Percentiles rank a stretch among this genome's conserved stretches.
Conservation (phyloP, 2,888 invertebrate species). For the Hyposoter didymator region DNA sequence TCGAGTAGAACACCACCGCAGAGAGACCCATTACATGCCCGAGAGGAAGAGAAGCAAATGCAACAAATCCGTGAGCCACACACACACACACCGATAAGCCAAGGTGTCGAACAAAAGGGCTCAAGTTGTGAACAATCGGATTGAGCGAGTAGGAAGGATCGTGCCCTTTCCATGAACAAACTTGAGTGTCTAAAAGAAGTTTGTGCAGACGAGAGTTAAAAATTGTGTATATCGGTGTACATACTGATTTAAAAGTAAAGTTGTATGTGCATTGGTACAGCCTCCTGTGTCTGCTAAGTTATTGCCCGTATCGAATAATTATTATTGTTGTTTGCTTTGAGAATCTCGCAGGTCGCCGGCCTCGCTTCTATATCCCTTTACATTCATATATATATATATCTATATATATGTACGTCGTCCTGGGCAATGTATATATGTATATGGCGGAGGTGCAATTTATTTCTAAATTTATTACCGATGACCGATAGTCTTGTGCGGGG, state of each 20-base stretch:
- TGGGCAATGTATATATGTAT: conserved; percentile 14
- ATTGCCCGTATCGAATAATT: conserved; percentile 83
- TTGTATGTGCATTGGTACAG: conserved; percentile 57
- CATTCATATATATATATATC: no score
- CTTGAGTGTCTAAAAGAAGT: neutral
- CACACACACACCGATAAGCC: neutral
- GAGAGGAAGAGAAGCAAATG: conserved; percentile 67
- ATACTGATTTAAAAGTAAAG: conserved; percentile 49
- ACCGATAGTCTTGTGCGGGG: conserved; percentile 78
- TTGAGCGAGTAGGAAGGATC: neutral
- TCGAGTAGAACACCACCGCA: conserved; percentile 80
- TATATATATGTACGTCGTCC: conserved; percentile 41
- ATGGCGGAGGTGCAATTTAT: conserved; percentile 79
- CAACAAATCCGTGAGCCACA: neutral
- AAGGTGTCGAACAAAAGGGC: conserved; percentile 3
- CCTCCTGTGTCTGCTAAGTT: conserved; percentile 75
- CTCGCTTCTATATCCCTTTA: conserved; percentile 45
- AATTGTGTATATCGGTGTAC: neutral
- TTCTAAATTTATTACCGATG: conserved; percentile 84
- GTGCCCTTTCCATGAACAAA: neutral
- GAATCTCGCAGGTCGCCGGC: conserved; percentile 73
- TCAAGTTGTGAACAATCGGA: conserved; percentile 1
- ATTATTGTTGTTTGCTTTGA: conserved; percentile 84
- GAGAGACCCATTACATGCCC: conserved; percentile 79
- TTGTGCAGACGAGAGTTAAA: neutral